phyloP scores from a whole-genome alignment of 2,113 vertebrate genomes.

The Laticauda colubrina region DNA sequence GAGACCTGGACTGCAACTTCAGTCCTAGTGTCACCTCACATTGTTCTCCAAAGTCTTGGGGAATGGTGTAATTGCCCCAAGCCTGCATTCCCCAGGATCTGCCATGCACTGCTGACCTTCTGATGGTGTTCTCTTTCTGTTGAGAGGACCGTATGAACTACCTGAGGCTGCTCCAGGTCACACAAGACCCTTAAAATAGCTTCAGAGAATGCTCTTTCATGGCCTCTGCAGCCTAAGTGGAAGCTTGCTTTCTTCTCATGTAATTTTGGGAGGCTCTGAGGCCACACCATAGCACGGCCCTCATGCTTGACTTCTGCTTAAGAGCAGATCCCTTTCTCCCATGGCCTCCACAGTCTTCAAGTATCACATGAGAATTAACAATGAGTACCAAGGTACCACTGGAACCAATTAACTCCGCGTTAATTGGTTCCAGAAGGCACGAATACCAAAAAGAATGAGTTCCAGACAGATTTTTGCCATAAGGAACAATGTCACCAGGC shows the following conservation, averaged over 20 bases:
- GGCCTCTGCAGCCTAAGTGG: background rate
- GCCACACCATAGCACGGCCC: background rate
- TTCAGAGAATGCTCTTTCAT: background rate
- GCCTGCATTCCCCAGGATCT: too few relatives aligned
- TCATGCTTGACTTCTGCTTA: background rate
- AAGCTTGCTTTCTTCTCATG: background rate
- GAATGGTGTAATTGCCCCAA: too few relatives aligned
- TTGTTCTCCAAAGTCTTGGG: too few relatives aligned
- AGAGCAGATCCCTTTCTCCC: background rate
- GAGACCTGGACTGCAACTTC: too few relatives aligned
- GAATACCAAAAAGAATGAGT: background rate
- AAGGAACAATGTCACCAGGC: background rate
- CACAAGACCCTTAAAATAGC: too few relatives aligned
- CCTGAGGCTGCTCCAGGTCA: too few relatives aligned
- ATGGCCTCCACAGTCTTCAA: background rate
- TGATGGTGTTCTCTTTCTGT: too few relatives aligned
- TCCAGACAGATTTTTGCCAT: background rate
- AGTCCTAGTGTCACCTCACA: too few relatives aligned
- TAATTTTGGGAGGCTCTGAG: background rate
- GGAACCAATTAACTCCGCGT: background rate
- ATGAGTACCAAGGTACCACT: background rate
- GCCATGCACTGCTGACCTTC: too few relatives aligned
- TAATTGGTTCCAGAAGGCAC: background rate
- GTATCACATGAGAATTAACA: background rate
- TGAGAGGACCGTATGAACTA: too few relatives aligned